Evolutionary conservation across 2,113 vertebrate genomes (phyloP), one percentile per base, ranked within the genome.

Genomic region (Phalacrocorax carbo): DNA sequence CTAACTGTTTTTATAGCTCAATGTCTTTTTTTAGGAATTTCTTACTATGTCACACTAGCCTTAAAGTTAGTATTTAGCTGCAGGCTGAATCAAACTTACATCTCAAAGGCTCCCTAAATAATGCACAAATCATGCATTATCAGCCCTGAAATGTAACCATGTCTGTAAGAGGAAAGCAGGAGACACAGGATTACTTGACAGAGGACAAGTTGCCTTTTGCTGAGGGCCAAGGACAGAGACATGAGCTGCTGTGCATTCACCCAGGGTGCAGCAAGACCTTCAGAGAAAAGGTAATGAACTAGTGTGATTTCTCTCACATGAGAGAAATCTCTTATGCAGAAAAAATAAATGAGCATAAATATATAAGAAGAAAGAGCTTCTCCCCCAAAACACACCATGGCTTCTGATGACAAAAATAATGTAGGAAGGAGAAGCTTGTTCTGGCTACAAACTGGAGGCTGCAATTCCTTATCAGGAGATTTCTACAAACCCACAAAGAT

Each of bases 221-320:
- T 82, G 40, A 55, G 4, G 18, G 17, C 5, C 36, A 62, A 58
- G 16, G 48, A 77, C 34, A 77, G 36, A 75, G 36, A 55, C 15
- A 26, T 3, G 5, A 92, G 20, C 9, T 71, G 9, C 51, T 30
- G n/a, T 64, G 78, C 0, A 0, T 11, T 54, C 32, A 64, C 16
- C 8, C 25, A 62, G 65, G 60, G 22, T 70, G 23, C 40, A 51
- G 51, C 5, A 52, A 72, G 13, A 70, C 11, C 15, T 66, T 89
- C 36, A 75, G 44, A 75, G 18, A 25, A 86, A 83, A 88, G 16
- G 2, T 13, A 71, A 78, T 12, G 46, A 82, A 72, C 10, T 34
- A 57, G 42, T 1, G 4, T 40, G 14, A 66, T 60, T 78, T 61
- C 16, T 69, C 29, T 69, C 36, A 51, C 13, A 21, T 10, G 5